Base-by-base conservation (phyloP, 2,888 invertebrate genomes). In the Galerucella nymphaeae region DNA sequence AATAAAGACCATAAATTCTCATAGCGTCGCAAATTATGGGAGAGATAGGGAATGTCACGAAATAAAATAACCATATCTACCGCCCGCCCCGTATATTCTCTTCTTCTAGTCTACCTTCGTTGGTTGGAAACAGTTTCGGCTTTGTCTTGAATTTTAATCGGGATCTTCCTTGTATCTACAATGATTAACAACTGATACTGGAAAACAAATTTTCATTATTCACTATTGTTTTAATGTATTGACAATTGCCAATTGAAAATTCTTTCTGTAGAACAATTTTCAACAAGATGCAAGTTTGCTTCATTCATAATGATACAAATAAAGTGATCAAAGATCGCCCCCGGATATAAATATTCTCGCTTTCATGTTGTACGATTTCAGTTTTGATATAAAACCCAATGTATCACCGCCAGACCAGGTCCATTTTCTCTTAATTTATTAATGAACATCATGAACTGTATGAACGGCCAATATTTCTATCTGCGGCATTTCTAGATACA, bases 1-100 rank as follows among this genome's bases (percentile, higher is more conserved):
- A 87, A 87, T 87, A 87, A 86, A 86, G 87, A 86, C 86, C 84
- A 86, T 87, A 87, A 87, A 87, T 87, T 86, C 85, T 83, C 85
- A 84, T 84, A 85, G 86, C 86, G 85, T 87, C 86, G 86, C 86
- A 85, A 86, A 86, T 87, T 87, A 87, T 86, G 85, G 85, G 80
- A 85, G 84, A 85, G 86, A 86, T 86, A 86, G 86, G 85, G 86
- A 85, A 85, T 84, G 86, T 86, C 86, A 84, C 83, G 85, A 86
- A 86, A 86, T 86, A 86, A 86, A 86, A 86, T 86, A 86, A 86
- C 85, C 86, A 86, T 86, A 86, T 86, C 86, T 85, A 84, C 82
- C 82, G 73, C 73, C 67, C 82, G 73, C 70, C 66, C 61, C 61
- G 61, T 61, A 61, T 41, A 61, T 41, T 1, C 62, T 73, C 61